These are phyloP conservation scores for Rissa tridactyla DNA, from an alignment of 2,113 vertebrate species.

Conservation along the genomic window DNA sequence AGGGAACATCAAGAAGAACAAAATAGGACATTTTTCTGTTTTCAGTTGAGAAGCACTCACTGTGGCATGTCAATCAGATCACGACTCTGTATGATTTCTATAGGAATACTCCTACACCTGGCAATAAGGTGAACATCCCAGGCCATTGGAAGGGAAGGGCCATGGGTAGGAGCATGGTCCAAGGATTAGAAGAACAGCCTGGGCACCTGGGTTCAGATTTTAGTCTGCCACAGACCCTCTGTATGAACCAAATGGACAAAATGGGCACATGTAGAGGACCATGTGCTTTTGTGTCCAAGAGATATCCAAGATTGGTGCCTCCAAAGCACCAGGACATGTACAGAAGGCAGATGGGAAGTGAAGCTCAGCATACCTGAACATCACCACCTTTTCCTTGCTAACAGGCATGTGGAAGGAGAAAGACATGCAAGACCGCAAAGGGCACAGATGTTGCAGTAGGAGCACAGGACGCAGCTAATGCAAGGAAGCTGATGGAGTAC, in stretches of 20 bases:
- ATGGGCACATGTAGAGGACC: rapidly evolving
- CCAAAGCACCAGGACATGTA: not conserved
- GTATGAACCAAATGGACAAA: not conserved
- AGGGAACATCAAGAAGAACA: not conserved
- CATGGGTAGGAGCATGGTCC: not conserved
- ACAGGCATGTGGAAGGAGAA: not conserved
- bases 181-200: not conserved
- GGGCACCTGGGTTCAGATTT: not conserved
- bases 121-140: not conserved
- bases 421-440: not conserved
- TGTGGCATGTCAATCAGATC: not conserved
- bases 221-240: not conserved
- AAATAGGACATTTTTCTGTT: not conserved
- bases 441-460: not conserved
- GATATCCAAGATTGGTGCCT: not conserved
- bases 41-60: not conserved
- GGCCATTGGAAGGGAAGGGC: not conserved
- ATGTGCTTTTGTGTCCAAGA: not conserved
- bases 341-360: not conserved
- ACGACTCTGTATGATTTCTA: not conserved
- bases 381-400: not conserved
- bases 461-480: not conserved
- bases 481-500: not conserved
- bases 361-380: not conserved
- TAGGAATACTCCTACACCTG: not conserved